Percentiles rank a stretch among this genome's conserved stretches.
Conservation (phyloP, 2,113 vertebrate genomes). For the Artemisiospiza belli region DNA sequence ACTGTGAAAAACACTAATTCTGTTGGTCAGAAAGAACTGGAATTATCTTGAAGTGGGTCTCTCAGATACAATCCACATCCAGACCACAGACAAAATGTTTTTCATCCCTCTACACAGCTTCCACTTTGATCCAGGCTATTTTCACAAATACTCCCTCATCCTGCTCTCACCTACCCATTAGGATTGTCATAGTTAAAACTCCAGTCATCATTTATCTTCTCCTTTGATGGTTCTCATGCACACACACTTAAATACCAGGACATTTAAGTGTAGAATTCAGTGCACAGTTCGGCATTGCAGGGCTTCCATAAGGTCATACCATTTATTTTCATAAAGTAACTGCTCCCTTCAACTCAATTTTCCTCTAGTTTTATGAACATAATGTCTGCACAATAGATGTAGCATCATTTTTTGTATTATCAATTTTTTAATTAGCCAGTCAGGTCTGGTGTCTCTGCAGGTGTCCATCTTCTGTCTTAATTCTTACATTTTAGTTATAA, state of each 20-base stretch:
- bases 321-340: background rate
- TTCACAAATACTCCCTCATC: background rate
- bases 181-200: background rate
- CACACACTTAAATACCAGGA: background rate
- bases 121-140: background rate
- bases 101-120: background rate
- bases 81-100: background rate
- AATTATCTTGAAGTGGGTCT: background rate
- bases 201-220: background rate
- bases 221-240: background rate
- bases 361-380: background rate
- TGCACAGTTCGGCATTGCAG: background rate
- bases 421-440: background rate
- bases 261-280: background rate
- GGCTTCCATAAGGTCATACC: background rate
- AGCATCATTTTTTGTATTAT: background rate
- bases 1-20: background rate
- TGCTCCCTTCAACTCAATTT: background rate
- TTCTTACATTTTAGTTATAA: background rate
- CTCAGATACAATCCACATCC: background rate
- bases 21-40: background rate
- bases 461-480: background rate
- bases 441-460: background rate
- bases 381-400: background rate
- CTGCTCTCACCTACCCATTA: background rate